These are phyloP conservation scores for Dendrolimus pini DNA, from an alignment of 2,888 invertebrate genomes.

Conservation along the genomic window DNA sequence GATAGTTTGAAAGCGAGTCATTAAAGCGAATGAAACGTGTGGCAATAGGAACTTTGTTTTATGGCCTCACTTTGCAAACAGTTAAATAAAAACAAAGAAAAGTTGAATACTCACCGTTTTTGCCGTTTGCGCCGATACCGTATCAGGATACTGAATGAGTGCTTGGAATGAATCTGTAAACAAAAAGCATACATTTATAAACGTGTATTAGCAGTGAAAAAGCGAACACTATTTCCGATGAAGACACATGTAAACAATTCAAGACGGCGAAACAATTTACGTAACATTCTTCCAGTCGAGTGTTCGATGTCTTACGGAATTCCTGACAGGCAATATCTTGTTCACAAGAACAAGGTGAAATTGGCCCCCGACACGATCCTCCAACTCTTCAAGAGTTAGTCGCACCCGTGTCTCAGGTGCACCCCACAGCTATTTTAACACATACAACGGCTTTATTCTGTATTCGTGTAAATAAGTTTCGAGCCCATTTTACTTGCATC, in stretches of 20 bases:
- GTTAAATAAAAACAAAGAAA: constrained; percentile 64
- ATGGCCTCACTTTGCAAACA: constrained; percentile 60
- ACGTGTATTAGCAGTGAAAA: not conserved
- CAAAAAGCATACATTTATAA: constrained; percentile 25
- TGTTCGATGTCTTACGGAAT: constrained; percentile 35
- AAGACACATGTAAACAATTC: constrained; percentile 16
- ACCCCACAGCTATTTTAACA: constrained; percentile 55
- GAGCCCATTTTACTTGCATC: constrained; percentile 48
- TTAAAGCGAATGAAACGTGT: constrained; percentile 68
- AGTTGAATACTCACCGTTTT: constrained; percentile 86
- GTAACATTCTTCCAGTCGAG: constrained; percentile 27
- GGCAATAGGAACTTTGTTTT: constrained; percentile 67
- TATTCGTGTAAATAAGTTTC: constrained; percentile 51
- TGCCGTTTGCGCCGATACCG: constrained; percentile 97
- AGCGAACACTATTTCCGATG: constrained; percentile 7
- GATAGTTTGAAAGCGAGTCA: constrained; percentile 61
- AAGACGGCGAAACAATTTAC: constrained; percentile 23
- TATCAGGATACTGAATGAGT: constrained; percentile 98
- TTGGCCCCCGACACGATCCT: constrained; percentile 46
- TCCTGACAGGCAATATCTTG: constrained; percentile 47
- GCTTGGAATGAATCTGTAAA: constrained; percentile 97
- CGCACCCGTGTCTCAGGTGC: constrained; percentile 51
- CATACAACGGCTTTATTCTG: constrained; percentile 50
- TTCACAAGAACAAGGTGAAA: constrained; percentile 48
- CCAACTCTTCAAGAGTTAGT: constrained; percentile 39